phyloP scores from a whole-genome alignment of 2,888 invertebrate genomes.

The Chrysodeixis includens region DNA sequence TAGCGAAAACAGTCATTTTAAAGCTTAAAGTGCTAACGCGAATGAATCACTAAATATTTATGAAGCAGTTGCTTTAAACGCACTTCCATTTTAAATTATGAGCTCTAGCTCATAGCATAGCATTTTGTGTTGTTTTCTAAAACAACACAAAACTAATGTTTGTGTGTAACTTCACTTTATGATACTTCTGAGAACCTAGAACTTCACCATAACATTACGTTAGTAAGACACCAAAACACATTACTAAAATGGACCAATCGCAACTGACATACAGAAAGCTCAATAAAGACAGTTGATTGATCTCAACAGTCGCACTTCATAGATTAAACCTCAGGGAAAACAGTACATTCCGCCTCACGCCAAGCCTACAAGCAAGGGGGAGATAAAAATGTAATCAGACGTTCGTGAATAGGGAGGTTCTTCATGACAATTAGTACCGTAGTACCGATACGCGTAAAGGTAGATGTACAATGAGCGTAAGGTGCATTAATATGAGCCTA shows the following conservation, averaged over 20 bases:
- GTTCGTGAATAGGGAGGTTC: constrained; percentile 28
- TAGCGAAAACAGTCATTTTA: too few relatives aligned
- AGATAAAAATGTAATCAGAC: constrained; percentile 53
- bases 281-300: constrained; percentile 19
- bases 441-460: constrained; percentile 17
- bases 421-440: constrained; percentile 43
- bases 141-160: not conserved
- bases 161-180: not conserved
- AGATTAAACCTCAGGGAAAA: constrained; percentile 37
- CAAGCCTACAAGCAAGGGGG: constrained; percentile 27
- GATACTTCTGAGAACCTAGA: not conserved
- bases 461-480: constrained; percentile 59
- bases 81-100: too few relatives aligned
- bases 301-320: constrained; percentile 29
- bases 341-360: constrained; percentile 20
- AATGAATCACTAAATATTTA: not conserved
- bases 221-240: not conserved
- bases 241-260: not conserved
- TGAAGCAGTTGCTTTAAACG: too few relatives aligned
- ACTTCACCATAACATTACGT: not conserved
- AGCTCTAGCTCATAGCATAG: too few relatives aligned
- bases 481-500: constrained; percentile 64
- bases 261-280: not conserved
- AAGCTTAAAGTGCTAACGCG: not conserved
- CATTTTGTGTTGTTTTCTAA: too few relatives aligned